These are phyloP conservation scores for Meloe dianella DNA, from an alignment of 2,888 invertebrate species.

Conservation along the genomic window DNA sequence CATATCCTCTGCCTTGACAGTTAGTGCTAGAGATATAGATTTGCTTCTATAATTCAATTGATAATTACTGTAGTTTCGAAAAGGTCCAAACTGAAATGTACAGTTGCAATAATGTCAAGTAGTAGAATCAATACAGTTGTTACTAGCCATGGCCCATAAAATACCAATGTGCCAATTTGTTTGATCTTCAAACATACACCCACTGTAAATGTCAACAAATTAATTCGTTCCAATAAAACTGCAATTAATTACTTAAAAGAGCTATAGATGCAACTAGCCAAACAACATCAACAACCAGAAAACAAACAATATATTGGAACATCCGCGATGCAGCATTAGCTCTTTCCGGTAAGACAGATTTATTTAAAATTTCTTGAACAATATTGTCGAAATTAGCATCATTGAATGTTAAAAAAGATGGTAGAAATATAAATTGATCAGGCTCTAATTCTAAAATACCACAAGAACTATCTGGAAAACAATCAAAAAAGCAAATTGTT, in stretches of 20 bases:
- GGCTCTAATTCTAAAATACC: conserved; percentile 28
- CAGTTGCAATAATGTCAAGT: conserved; percentile 58
- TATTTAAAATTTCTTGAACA: conserved; percentile 34
- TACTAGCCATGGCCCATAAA: conserved; percentile 58
- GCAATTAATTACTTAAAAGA: conserved; percentile 42
- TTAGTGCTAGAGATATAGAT: too few relatives aligned
- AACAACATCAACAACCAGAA: conserved; percentile 42
- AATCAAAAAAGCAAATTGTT: background rate
- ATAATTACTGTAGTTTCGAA: conserved; percentile 54
- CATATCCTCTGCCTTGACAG: too few relatives aligned
- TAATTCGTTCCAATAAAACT: conserved; percentile 6
- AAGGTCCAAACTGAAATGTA: conserved; percentile 58
- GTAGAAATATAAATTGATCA: conserved; percentile 22
- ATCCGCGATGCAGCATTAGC: conserved; percentile 36
- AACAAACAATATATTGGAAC: conserved; percentile 36
- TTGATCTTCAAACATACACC: conserved; percentile 42
- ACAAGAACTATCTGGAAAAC: conserved; percentile 39
- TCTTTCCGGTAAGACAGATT: conserved; percentile 37
- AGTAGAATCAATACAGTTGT: conserved; percentile 52
- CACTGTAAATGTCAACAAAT: conserved; percentile 37
- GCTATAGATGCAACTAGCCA: conserved; percentile 49
- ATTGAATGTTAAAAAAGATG: background rate
- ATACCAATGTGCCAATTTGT: conserved; percentile 38
- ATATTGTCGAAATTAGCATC: conserved; percentile 31
- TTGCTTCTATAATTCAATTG: background rate